These are phyloP conservation scores for Cosmopolites sordidus DNA, from an alignment of 2,888 invertebrate species.

Conservation along the genomic window DNA sequence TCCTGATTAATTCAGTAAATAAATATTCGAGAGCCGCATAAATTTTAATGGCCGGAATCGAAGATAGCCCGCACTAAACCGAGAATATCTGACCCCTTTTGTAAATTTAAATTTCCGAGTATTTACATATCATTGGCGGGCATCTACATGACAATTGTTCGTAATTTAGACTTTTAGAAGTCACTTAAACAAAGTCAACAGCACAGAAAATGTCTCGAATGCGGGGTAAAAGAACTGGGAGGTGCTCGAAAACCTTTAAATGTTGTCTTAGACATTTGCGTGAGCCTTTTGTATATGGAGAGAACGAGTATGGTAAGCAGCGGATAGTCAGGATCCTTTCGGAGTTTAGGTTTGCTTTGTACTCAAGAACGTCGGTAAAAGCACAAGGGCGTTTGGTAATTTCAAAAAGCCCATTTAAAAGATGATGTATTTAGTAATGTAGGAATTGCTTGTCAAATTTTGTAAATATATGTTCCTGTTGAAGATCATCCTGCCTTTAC, in stretches of 20 bases:
- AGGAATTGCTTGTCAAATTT: no score
- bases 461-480: no score
- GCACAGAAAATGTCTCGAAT: constrained; percentile 17
- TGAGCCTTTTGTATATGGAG: constrained; percentile 4
- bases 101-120: constrained; percentile 20
- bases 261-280: constrained; percentile 22
- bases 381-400: no score
- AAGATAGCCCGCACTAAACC: constrained; percentile 10
- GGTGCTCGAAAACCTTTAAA: constrained; percentile 14
- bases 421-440: no score
- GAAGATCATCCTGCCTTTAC: no score
- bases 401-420: no score
- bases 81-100: constrained; percentile 20
- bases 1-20: constrained; percentile 3
- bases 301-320: neutral
- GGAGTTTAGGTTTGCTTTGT: neutral
- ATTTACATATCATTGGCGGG: constrained; percentile 22
- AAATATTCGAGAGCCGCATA: constrained; percentile 12
- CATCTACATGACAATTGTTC: constrained; percentile 25
- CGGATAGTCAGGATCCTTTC: neutral
- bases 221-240: constrained; percentile 16
- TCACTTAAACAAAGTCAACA: constrained; percentile 23
- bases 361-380: neutral
- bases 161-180: constrained; percentile 18
- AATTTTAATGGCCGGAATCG: constrained; percentile 7